Evolutionary conservation across 2,888 invertebrate genomes (phyloP), one percentile per base, ranked within the genome.

Genomic region (Trichopoda pennipes): DNA sequence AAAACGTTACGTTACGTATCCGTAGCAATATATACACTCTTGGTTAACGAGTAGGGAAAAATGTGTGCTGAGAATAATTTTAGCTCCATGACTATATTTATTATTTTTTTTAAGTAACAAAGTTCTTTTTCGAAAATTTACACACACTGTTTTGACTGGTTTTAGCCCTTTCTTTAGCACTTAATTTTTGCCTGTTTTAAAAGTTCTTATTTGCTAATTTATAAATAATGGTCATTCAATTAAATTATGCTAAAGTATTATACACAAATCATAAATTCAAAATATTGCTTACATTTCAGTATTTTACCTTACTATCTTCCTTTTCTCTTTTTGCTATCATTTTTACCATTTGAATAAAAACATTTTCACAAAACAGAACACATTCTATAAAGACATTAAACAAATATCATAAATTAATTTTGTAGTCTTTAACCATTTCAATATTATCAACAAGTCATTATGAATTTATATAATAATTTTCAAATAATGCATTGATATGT

Each of bases 211-310:
- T 55, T 68, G 60, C 58, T 70, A 58, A 42, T 68, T 75, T 78
- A 64, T 74, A 56, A 78, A 70, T 75, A 75, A 78, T 66, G 60
- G 51, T 66, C 61, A 60, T 69, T 75, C 78, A 75, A 82, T 82
- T 78, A 78, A 74, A 74, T 64, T 60, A 78, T 66, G 53, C 55
- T 32, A 49, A 70, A 78, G 64, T 66, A 60, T n/a, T 28, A 4
- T 28, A 6, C 28, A 60, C 74, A 78, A 78, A 70, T 78, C 53
- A 70, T 51, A 60, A 49, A 38, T n/a, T n/a, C 32, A 53, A 19
- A 66, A 53, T 23, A 58, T 66, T 80, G 69, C 19, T 75, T 75
- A 70, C 51, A 35, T 53, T 69, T 70, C 17, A 55, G 2, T 21
- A 72, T 78, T 72, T 58, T 14, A 58, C 23, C 56, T 51, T 51